Conservation (phyloP, 2,888 invertebrate species). For the Lottia scabra region DNA sequence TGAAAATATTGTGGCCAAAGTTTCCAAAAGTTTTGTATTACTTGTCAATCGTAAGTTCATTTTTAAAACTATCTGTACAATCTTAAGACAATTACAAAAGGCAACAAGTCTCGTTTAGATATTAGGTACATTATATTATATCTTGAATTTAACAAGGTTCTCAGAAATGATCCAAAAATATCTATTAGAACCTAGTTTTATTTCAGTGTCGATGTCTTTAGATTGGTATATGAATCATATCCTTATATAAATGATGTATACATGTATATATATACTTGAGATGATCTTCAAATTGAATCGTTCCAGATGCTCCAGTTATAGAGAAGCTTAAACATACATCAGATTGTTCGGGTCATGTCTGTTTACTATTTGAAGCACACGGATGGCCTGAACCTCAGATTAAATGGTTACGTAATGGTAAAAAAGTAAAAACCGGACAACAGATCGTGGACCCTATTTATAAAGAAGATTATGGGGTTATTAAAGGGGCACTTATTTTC, state of each 20-base stretch:
- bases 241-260: background rate
- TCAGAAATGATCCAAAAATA: too few relatives aligned
- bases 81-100: too few relatives aligned
- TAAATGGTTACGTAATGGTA: slow-evolving; percentile 21
- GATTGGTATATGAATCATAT: too few relatives aligned
- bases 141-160: too few relatives aligned
- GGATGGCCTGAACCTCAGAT: slow-evolving; percentile 24
- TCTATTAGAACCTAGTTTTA: too few relatives aligned
- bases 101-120: too few relatives aligned
- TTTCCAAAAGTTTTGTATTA: slow-evolving; percentile 22
- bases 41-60: slow-evolving; percentile 36
- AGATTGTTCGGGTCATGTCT: background rate
- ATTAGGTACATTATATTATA: too few relatives aligned
- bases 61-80: too few relatives aligned
- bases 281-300: background rate
- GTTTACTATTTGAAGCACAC: slow-evolving; percentile 15
- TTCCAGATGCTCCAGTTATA: background rate
- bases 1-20: slow-evolving; percentile 35
- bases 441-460: background rate
- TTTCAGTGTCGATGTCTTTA: too few relatives aligned
- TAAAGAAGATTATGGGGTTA: slow-evolving; percentile 1
- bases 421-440: background rate
- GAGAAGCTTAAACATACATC: background rate
- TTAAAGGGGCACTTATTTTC: slow-evolving; percentile 41
- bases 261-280: too few relatives aligned